These are phyloP conservation scores for Erythrolamprus reginae DNA, from an alignment of 2,113 vertebrate species.

Conservation along the genomic window DNA sequence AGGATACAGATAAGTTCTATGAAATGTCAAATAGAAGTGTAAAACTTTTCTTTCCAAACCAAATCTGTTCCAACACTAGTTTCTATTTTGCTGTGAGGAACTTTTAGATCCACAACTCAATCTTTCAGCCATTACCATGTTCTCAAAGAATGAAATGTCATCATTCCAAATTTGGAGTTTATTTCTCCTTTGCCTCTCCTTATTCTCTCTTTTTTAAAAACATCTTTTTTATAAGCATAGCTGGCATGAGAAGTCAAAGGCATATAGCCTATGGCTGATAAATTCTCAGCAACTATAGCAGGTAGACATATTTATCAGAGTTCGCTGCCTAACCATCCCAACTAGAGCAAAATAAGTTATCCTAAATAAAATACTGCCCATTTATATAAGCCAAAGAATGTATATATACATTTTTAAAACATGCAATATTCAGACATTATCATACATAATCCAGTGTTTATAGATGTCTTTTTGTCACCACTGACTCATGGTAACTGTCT, in stretches of 20 bases:
- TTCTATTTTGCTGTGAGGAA: neutral
- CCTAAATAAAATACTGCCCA: neutral
- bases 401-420: too few relatives aligned
- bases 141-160: neutral
- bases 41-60: neutral
- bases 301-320: neutral
- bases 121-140: neutral
- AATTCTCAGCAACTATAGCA: neutral
- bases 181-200: neutral
- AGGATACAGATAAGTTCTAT: neutral
- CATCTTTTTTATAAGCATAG: neutral
- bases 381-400: neutral
- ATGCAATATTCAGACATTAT: neutral
- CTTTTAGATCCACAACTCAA: neutral
- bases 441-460: neutral
- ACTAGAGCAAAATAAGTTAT: neutral
- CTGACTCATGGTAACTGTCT: neutral
- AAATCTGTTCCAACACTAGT: neutral
- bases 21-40: neutral
- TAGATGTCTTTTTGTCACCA: neutral
- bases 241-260: neutral
- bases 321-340: neutral
- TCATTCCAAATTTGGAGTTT: neutral
- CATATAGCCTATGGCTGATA: neutral
- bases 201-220: neutral